Evolutionary conservation across 1,140 invertebrate genomes (phyloP), one percentile per base, ranked within the genome.

Genomic region (Asbolus verrucosus): DNA sequence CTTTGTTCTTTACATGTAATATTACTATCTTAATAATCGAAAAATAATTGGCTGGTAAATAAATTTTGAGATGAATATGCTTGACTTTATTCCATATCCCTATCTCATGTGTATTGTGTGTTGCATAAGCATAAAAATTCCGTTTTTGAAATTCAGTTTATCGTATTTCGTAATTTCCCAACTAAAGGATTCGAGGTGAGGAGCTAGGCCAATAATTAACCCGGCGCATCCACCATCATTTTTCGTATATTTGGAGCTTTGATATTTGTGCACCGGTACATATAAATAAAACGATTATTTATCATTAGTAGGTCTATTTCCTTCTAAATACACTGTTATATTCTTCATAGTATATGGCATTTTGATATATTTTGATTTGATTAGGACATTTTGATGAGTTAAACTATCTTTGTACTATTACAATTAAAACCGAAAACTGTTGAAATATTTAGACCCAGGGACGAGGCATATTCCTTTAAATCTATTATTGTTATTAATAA

Each of bases 301-400:
- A 33, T 36, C 36, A 62, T 62, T 62, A 62, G 59, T 62, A 36
- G 33, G 8, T 62, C 36, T 62, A 62, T 62, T 65, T 43, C 41
- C 14, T 65, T 65, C 62, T 65, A 65, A 24, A 65, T 65, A 65
- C 62, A 65, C n/a, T 43, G 62, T 65, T 43, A 43, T 65, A 65
- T 43, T 8, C 18, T 62, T 39, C 27, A 62, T 16, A 43, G 5
- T 24, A 54, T 54, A 54, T 54, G 46, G 46, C 46, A 54, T 62
- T 46, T 62, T 62, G 59, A 62, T 62, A 36, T 62, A 62, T 36
- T 18, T 62, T 24, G 14, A 27, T 36, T 62, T 36, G 30, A 38
- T 62, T 39, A 62, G 31, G 36, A 38, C 36, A 62, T 62, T 62
- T 62, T 62, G 59, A 62, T 62, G 59, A 62, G 30, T 36, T 38